Evolutionary conservation across 2,113 vertebrate species (phyloP).

Genomic region (Holacanthus passer): DNA sequence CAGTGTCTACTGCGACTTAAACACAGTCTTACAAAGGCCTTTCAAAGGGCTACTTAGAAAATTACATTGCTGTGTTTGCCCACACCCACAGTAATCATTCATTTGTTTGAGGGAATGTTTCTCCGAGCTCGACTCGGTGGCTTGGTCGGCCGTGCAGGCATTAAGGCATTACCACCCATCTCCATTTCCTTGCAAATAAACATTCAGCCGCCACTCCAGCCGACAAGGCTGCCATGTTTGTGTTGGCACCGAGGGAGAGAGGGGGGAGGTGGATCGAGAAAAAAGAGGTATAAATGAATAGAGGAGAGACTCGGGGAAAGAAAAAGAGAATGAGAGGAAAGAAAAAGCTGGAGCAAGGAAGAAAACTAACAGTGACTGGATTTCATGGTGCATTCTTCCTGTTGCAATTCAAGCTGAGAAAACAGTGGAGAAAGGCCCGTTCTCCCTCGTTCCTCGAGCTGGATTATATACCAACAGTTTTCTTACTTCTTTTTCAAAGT

Average conservation of each 20-base stretch:
- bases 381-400: slow-evolving; percentile 38
- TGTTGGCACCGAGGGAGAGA: slow-evolving; percentile 58
- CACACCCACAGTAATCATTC: slow-evolving; percentile 47
- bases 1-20: slow-evolving; percentile 40
- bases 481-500: slow-evolving; percentile 15
- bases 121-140: slow-evolving; percentile 30
- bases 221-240: slow-evolving; percentile 64
- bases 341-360: background rate
- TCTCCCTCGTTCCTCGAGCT: background rate
- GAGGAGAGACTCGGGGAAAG: slow-evolving; percentile 5
- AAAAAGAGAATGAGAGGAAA: slow-evolving; percentile 24
- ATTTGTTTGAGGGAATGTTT: slow-evolving; percentile 60
- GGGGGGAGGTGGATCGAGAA: background rate
- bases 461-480: background rate
- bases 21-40: slow-evolving; percentile 18
- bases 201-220: slow-evolving; percentile 62
- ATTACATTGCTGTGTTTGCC: slow-evolving; percentile 1
- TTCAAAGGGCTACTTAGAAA: slow-evolving; percentile 32
- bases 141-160: slow-evolving; percentile 50
- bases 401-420: slow-evolving; percentile 44
- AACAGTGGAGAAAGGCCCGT: slow-evolving; percentile 19
- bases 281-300: slow-evolving; percentile 13
- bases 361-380: slow-evolving; percentile 34
- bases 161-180: slow-evolving; percentile 73
- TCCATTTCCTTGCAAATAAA: slow-evolving; percentile 75